Percentiles rank a stretch among this genome's conserved stretches.
phyloP scores from a whole-genome alignment of 2,888 invertebrate species.

The Neria commutata region DNA sequence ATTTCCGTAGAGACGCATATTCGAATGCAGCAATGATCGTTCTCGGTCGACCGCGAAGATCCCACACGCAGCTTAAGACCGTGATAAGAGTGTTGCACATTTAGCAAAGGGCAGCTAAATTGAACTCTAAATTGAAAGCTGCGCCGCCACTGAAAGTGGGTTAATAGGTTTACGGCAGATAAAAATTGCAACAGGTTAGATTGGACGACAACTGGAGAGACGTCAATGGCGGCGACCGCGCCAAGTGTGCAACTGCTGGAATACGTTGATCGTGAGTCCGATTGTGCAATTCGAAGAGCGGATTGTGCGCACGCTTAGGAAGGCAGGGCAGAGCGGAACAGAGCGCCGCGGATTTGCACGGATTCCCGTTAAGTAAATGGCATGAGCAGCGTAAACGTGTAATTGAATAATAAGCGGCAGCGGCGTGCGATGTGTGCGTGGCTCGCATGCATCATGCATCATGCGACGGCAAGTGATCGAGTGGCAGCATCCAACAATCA shows the following conservation, averaged over 20 bases:
- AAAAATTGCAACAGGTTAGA: conserved; percentile 2
- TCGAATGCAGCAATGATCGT: too few relatives aligned
- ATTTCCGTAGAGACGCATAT: too few relatives aligned
- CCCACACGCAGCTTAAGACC: neutral
- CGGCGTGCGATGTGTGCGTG: conserved; percentile 34
- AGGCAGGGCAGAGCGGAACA: neutral
- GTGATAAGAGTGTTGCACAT: neutral
- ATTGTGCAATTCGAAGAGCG: too few relatives aligned
- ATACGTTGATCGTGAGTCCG: neutral
- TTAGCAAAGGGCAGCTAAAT: conserved; percentile 51
- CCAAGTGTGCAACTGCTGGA: neutral
- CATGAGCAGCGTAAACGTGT: conserved; percentile 30
- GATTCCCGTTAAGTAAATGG: conserved; percentile 4
- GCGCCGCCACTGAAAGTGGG: conserved; percentile 39
- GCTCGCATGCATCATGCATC: neutral
- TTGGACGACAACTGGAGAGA: conserved; percentile 20
- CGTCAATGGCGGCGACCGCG: neutral
- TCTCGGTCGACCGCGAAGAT: neutral
- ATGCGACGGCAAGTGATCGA: neutral
- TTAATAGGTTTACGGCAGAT: conserved; percentile 31
- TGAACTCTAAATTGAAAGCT: conserved; percentile 53
- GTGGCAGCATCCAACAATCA: neutral
- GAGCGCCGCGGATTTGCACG: neutral
- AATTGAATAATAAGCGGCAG: conserved; percentile 48
- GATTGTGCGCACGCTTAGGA: neutral